Percentiles rank a stretch among this genome's conserved stretches.
Evolutionary conservation across 2,888 invertebrate species (phyloP).

Genomic region (Xanthorhoe designata): DNA sequence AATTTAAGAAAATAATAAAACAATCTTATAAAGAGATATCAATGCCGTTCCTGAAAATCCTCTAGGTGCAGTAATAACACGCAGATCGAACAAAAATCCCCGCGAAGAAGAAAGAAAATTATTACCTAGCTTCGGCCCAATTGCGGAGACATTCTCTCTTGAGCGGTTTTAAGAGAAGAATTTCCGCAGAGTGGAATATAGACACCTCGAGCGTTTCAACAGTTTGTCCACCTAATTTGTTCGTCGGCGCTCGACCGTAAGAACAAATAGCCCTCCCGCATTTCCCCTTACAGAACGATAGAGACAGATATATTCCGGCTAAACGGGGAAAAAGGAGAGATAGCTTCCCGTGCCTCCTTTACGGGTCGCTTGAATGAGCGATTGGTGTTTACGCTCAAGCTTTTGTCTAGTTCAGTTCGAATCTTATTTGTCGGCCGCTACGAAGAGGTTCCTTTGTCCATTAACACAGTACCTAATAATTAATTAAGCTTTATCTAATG

Average conservation of each 20-base stretch:
- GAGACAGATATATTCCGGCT: slow-evolving; percentile 70
- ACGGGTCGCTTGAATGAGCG: slow-evolving; percentile 72
- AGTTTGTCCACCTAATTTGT: slow-evolving; percentile 86
- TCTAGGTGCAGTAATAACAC: slow-evolving; percentile 68
- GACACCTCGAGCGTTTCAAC: slow-evolving; percentile 82
- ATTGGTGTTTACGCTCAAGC: slow-evolving; percentile 75
- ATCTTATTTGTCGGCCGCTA: slow-evolving; percentile 75
- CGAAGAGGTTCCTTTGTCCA: slow-evolving; percentile 75
- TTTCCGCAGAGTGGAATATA: slow-evolving; percentile 77
- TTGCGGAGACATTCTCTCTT: slow-evolving; percentile 68
- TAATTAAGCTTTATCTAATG: slow-evolving; percentile 78
- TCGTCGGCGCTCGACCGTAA: slow-evolving; percentile 82
- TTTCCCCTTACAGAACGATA: slow-evolving; percentile 72
- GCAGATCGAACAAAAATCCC: slow-evolving; percentile 68
- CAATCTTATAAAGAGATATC: slow-evolving; percentile 52
- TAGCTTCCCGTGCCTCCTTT: slow-evolving; percentile 65
- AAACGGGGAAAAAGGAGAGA: slow-evolving; percentile 66
- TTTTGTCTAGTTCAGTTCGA: slow-evolving; percentile 74
- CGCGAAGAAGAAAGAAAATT: slow-evolving; percentile 71
- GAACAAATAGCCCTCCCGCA: slow-evolving; percentile 82
- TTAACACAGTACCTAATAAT: slow-evolving; percentile 78
- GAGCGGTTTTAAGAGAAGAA: slow-evolving; percentile 76
- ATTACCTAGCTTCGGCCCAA: slow-evolving; percentile 73
- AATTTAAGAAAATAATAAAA: slow-evolving; percentile 1
- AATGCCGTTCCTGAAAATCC: slow-evolving; percentile 61